Evolutionary conservation across 1,140 invertebrate species (phyloP).

Genomic region (Kradibia gibbosae): DNA sequence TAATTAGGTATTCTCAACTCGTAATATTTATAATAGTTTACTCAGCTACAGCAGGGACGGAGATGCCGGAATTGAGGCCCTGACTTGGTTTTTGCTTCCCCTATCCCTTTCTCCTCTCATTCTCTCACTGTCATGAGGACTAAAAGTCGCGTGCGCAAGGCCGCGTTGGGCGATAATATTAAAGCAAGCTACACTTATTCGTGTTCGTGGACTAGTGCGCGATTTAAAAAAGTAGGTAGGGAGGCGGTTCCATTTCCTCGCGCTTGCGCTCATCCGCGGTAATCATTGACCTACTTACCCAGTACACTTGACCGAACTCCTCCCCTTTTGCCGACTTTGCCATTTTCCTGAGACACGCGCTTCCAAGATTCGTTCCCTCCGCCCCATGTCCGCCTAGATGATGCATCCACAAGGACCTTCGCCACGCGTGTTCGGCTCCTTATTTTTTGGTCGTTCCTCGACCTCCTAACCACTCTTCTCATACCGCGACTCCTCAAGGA

Average conservation of each 20-base stretch:
- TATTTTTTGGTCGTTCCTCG: no score
- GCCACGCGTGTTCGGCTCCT: not conserved
- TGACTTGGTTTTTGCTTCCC: no score
- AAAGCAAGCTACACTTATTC: slow-evolving; percentile 19
- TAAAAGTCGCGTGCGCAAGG: not conserved
- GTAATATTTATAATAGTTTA: no score
- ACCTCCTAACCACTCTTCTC: no score
- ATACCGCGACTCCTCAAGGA: no score
- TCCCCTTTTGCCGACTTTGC: slow-evolving; percentile 22
- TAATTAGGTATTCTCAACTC: no score
- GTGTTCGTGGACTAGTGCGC: not conserved
- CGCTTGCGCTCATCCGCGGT: slow-evolving; percentile 58
- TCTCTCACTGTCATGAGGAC: no score
- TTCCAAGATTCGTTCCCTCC: slow-evolving; percentile 34
- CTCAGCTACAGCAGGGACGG: no score
- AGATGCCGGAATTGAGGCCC: no score
- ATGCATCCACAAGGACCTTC: slow-evolving; percentile 1
- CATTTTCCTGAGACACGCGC: not conserved
- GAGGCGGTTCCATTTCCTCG: slow-evolving; percentile 42
- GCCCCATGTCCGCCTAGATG: no score
- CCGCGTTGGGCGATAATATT: slow-evolving; percentile 23
- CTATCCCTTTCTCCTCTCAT: no score
- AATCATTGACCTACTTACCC: slow-evolving; percentile 73
- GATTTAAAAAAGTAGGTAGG: not conserved
- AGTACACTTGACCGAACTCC: slow-evolving; percentile 72